Conservation (phyloP, 1,140 invertebrate genomes). For the Drosophila prosaltans region DNA sequence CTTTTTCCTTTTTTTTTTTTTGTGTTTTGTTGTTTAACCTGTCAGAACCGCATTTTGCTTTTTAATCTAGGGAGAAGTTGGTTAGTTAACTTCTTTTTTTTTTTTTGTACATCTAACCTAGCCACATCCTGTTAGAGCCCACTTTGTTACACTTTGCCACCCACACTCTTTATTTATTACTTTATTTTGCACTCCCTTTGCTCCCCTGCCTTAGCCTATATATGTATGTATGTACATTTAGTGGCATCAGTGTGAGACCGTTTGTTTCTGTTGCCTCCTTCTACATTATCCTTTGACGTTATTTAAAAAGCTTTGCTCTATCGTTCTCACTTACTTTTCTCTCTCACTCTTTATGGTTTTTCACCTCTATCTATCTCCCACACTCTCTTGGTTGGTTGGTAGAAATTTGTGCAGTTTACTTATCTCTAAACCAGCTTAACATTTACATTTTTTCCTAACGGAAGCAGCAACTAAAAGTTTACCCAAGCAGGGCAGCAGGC, state of each 20-base stretch:
- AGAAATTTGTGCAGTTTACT: constrained; percentile 45
- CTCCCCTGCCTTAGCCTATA: too few species aligned
- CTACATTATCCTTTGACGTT: constrained; percentile 3
- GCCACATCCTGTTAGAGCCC: too few species aligned
- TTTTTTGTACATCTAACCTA: too few species aligned
- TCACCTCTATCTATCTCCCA: constrained; percentile 13
- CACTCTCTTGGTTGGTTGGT: constrained; percentile 41
- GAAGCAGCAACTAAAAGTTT: constrained; percentile 38
- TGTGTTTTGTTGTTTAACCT: too few species aligned
- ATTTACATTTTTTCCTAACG: constrained; percentile 42
- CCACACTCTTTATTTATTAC: too few species aligned
- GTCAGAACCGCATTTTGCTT: too few species aligned
- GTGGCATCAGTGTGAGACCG: background rate
- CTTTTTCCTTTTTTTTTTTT: too few species aligned
- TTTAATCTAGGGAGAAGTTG: too few species aligned
- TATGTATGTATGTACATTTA: background rate
- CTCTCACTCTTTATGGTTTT: constrained; percentile 10
- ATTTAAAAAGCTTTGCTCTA: constrained; percentile 6
- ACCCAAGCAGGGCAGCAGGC: constrained; percentile 31
- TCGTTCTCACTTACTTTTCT: background rate
- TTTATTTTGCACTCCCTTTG: too few species aligned
- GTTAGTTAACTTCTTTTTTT: too few species aligned
- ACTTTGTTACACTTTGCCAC: too few species aligned
- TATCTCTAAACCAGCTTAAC: constrained; percentile 55
- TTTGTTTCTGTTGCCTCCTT: background rate